Conservation (phyloP, 2,113 vertebrate species). For the Synodontis membranacea region DNA sequence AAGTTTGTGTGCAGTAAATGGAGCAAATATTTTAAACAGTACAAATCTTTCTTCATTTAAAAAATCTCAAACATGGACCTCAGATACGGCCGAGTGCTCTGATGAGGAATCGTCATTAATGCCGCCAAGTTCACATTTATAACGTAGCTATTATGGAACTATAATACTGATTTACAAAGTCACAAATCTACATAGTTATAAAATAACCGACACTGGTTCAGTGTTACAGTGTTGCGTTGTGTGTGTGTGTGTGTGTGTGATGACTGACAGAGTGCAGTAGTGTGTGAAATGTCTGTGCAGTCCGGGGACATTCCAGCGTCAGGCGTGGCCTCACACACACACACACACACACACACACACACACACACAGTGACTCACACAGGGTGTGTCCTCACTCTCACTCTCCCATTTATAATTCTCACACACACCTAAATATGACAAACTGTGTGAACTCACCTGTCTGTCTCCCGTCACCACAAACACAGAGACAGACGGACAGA, state of each 20-base stretch:
- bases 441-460: slow-evolving; percentile 14
- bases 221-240: too few relatives aligned
- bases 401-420: slow-evolving; percentile 20
- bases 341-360: slow-evolving; percentile 2
- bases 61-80: too few relatives aligned
- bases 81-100: too few relatives aligned
- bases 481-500: neutral
- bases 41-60: too few relatives aligned
- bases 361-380: neutral
- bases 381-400: slow-evolving; percentile 22
- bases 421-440: neutral
- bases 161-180: too few relatives aligned
- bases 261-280: neutral
- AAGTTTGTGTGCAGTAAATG: too few relatives aligned
- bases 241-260: neutral
- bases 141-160: too few relatives aligned
- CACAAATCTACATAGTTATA: too few relatives aligned
- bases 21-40: too few relatives aligned
- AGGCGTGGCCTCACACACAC: neutral
- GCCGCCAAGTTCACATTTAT: too few relatives aligned
- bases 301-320: neutral
- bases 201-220: too few relatives aligned
- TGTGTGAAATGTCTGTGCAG: neutral
- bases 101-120: too few relatives aligned
- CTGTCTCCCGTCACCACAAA: slow-evolving; percentile 6